phyloP scores from a whole-genome alignment of 2,113 vertebrate species.

The Prochilodus magdalenae region DNA sequence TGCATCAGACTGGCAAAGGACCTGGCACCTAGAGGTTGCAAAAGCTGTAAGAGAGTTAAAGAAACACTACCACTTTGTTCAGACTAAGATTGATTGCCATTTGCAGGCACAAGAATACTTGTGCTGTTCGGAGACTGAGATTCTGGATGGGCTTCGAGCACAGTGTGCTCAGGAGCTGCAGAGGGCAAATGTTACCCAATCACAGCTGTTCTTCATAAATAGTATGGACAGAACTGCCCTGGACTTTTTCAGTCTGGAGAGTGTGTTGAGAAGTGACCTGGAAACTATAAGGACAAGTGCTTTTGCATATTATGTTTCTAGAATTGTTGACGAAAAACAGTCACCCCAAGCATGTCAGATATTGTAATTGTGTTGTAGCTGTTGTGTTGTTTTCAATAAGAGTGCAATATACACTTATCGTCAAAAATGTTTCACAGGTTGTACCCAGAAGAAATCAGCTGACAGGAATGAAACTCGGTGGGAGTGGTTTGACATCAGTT shows the following conservation, averaged over 20 bases:
- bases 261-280: constrained; percentile 39
- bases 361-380: not conserved
- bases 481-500: no score
- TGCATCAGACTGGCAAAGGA: constrained; percentile 39
- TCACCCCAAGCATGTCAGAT: constrained; percentile 15
- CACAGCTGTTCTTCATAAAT: constrained; percentile 50
- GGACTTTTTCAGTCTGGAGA: constrained; percentile 52
- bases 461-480: no score
- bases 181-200: constrained; percentile 1
- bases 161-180: constrained; percentile 38
- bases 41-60: constrained; percentile 21
- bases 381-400: no score
- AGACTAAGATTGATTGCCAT: constrained; percentile 48
- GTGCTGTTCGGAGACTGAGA: constrained; percentile 31
- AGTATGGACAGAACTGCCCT: constrained; percentile 30
- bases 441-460: no score
- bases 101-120: constrained; percentile 37
- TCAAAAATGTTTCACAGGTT: no score
- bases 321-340: constrained; percentile 11
- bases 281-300: constrained; percentile 45
- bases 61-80: constrained; percentile 44
- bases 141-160: constrained; percentile 46
- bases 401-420: no score
- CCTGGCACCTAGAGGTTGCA: constrained; percentile 38
- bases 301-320: constrained; percentile 44